A percentile compares a stretch with the other conserved stretches of the same genome.
Evolutionary conservation across 2,797 vertebrate genomes (phyloP).

Genomic region (Loriculus beryllinus): DNA sequence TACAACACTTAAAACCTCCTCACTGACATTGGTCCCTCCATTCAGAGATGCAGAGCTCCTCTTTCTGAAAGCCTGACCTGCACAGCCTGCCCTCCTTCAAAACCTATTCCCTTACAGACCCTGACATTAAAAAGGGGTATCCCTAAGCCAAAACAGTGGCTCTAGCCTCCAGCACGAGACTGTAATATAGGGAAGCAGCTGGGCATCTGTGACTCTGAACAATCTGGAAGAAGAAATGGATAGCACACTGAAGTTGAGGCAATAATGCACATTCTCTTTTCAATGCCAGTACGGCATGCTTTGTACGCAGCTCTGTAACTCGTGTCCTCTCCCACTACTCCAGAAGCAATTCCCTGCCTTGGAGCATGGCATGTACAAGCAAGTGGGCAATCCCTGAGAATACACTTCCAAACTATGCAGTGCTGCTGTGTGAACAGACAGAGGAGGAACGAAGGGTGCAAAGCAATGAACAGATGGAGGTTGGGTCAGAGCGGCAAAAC

Average conservation of each 20-base stretch:
- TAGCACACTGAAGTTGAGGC: neutral
- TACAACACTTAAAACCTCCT: neutral
- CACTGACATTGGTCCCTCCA: neutral
- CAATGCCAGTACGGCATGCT: neutral
- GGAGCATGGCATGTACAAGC: neutral
- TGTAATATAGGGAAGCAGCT: neutral
- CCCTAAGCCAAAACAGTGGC: neutral
- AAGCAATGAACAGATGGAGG: neutral
- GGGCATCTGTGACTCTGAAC: neutral
- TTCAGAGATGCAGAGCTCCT: neutral
- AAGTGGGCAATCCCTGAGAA: neutral
- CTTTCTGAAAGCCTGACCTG: neutral
- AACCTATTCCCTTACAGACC: neutral
- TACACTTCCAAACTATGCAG: neutral
- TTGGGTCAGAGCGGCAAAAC: neutral
- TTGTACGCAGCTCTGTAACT: neutral
- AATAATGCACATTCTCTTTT: neutral
- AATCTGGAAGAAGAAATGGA: neutral
- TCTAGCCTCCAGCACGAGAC: neutral
- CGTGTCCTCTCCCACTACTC: neutral
- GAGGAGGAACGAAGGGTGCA: neutral
- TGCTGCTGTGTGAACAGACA: rapidly evolving
- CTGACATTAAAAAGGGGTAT: neutral
- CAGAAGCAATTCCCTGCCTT: neutral
- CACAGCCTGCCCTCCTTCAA: neutral